phyloP scores from a whole-genome alignment of 2,797 vertebrate genomes.

The Spinus olivaceus region DNA sequence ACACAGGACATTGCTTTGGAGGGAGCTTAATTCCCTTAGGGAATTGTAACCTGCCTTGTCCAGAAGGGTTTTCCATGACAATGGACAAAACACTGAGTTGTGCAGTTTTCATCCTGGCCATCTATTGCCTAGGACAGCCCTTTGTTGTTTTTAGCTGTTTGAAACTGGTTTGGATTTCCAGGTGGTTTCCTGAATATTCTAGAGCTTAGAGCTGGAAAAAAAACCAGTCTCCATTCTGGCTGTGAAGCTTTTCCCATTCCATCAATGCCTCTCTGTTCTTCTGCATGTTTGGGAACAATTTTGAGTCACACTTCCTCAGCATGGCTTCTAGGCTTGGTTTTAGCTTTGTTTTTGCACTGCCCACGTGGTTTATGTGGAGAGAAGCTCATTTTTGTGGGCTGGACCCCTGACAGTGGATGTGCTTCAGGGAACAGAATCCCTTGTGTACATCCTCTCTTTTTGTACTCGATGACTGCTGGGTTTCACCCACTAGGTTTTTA shows the following conservation, averaged over 20 bases:
- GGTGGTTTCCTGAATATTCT: not conserved
- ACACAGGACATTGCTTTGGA: fast-evolving
- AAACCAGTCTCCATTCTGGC: not conserved
- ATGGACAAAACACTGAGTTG: not conserved
- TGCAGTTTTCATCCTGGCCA: not conserved
- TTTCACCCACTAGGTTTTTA: not conserved
- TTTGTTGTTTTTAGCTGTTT: not conserved
- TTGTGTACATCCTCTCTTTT: not conserved
- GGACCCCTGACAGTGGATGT: not conserved
- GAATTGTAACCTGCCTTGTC: not conserved
- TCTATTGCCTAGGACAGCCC: not conserved
- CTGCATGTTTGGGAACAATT: not conserved
- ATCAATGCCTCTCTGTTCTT: not conserved
- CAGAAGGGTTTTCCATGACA: not conserved
- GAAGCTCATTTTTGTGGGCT: not conserved
- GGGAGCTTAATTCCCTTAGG: not conserved
- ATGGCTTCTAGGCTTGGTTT: not conserved
- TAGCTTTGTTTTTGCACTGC: not conserved
- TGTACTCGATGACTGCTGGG: not conserved
- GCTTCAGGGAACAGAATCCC: not conserved
- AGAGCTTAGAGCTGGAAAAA: not conserved
- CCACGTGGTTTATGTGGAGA: not conserved
- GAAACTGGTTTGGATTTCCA: not conserved
- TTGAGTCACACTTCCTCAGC: not conserved
- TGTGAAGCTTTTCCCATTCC: not conserved